Percentiles rank a stretch among this genome's conserved stretches.
Evolutionary conservation across 1,140 invertebrate genomes (phyloP).

Genomic region (Ridgeia piscesae): DNA sequence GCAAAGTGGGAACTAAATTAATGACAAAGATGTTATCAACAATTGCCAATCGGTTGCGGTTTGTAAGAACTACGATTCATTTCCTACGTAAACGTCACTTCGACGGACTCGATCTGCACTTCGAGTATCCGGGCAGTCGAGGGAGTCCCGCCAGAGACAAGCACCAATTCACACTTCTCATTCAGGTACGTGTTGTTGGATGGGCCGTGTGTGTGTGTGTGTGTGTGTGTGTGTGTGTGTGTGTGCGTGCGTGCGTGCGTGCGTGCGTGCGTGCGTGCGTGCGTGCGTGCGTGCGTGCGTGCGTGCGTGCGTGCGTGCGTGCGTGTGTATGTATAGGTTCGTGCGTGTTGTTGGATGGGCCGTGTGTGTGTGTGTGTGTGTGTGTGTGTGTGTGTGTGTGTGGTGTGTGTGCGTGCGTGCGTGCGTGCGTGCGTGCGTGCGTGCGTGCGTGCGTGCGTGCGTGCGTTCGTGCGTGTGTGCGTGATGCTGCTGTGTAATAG

Average conservation of each 20-base stretch:
- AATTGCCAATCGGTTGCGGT: background rate
- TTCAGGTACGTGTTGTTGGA: conserved; percentile 32
- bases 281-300: conserved; percentile 18
- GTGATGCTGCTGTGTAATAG: too few species aligned
- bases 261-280: conserved; percentile 18
- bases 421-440: conserved; percentile 20
- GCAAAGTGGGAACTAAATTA: background rate
- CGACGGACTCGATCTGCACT: conserved; percentile 43
- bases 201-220: too few species aligned
- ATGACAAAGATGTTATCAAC: conserved; percentile 22
- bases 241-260: background rate
- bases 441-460: too few species aligned
- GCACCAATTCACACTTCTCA: conserved; percentile 34
- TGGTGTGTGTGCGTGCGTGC: too few species aligned
- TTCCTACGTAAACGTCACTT: conserved; percentile 37
- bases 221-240: too few species aligned
- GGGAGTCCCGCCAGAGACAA: conserved; percentile 37
- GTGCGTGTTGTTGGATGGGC: too few species aligned
- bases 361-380: too few species aligned
- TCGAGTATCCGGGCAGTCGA: conserved; percentile 41
- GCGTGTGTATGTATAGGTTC: too few species aligned
- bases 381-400: too few species aligned
- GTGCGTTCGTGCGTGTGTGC: too few species aligned
- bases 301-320: conserved; percentile 18
- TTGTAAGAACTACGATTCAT: conserved; percentile 21